phyloP scores from a whole-genome alignment of 1,140 invertebrate genomes.

The Ceratoteleas bidentatus region DNA sequence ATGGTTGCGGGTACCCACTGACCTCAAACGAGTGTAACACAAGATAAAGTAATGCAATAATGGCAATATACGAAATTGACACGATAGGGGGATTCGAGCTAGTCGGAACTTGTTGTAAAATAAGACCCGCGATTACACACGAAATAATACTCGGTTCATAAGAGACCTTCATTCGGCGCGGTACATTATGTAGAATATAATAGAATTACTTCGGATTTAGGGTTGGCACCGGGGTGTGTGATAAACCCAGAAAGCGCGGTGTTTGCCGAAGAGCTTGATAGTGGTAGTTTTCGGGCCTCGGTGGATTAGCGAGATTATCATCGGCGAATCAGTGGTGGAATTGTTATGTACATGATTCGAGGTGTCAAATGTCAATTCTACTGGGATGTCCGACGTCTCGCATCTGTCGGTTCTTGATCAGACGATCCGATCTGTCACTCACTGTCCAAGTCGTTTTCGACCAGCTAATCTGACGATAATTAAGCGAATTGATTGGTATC shows the following conservation, averaged over 20 bases:
- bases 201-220: constrained; percentile 47
- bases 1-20: too few species aligned
- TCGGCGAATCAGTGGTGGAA: constrained; percentile 60
- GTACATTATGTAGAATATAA: constrained; percentile 42
- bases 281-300: constrained; percentile 28
- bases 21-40: too few species aligned
- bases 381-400: constrained; percentile 23
- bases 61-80: too few species aligned
- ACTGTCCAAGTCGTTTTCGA: too few species aligned
- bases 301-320: constrained; percentile 62
- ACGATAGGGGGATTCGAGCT: too few species aligned
- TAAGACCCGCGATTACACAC: neutral
- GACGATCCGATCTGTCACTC: neutral
- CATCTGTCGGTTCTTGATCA: constrained; percentile 37
- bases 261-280: constrained; percentile 63
- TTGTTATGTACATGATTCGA: constrained; percentile 45
- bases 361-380: constrained; percentile 56
- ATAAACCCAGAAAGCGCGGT: constrained; percentile 44
- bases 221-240: constrained; percentile 31
- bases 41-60: too few species aligned
- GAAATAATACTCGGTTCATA: neutral
- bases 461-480: constrained; percentile 1
- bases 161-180: constrained; percentile 14
- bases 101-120: neutral
- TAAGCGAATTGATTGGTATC: constrained; percentile 16